Evolutionary conservation across 2,888 invertebrate species (phyloP).

Genomic region (Pegoplata infirma): DNA sequence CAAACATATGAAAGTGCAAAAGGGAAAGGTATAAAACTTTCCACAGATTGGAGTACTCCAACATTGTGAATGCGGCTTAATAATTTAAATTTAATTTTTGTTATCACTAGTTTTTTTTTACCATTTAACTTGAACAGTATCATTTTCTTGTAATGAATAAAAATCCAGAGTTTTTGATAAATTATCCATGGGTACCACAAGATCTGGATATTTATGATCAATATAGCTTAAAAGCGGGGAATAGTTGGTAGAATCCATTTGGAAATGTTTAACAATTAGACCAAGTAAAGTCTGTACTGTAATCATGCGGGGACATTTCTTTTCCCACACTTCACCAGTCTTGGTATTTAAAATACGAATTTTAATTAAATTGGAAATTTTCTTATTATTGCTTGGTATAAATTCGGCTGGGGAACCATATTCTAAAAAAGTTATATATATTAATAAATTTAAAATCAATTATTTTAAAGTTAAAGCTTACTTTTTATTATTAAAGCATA

Average conservation of each 20-base stretch:
- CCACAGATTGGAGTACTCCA: too few species aligned
- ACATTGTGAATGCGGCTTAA: too few species aligned
- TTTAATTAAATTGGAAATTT: constrained; percentile 85
- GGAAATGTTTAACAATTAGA: constrained; percentile 87
- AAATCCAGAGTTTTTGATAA: constrained; percentile 89
- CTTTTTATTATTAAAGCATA: constrained; percentile 87
- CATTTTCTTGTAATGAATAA: constrained; percentile 91
- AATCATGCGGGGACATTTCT: constrained; percentile 88
- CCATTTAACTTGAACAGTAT: constrained; percentile 86
- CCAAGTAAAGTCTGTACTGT: constrained; percentile 90
- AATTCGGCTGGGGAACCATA: constrained; percentile 90
- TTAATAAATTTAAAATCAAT: too few species aligned
- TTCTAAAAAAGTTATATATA: constrained; percentile 80
- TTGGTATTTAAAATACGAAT: constrained; percentile 80
- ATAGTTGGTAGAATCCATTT: constrained; percentile 73
- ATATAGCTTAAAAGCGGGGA: constrained; percentile 78
- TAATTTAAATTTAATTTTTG: too few species aligned
- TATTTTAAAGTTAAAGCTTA: constrained; percentile 78
- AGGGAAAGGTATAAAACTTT: too few species aligned
- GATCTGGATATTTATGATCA: constrained; percentile 81
- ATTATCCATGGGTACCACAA: constrained; percentile 88
- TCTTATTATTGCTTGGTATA: constrained; percentile 81
- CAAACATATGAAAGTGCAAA: too few species aligned
- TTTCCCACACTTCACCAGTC: constrained; percentile 80
- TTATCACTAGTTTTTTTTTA: constrained; percentile 54